Conservation (phyloP, 2,797 vertebrate species). For the Gymnocypris eckloni region DNA sequence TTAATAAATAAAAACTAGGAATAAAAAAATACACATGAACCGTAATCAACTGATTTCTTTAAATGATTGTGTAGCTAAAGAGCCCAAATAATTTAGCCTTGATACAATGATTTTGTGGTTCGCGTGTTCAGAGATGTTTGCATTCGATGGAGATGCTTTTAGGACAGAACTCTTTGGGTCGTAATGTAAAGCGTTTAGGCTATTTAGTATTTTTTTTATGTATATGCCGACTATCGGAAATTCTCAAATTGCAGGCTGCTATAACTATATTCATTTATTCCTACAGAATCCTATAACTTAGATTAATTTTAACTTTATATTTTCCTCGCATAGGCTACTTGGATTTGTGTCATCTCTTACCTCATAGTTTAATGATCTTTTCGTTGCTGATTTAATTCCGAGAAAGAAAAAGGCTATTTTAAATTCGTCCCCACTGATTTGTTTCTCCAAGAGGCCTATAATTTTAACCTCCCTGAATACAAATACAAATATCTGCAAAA, state of each 20-base stretch:
- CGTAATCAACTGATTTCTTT: background rate
- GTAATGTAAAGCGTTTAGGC: background rate
- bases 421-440: slow-evolving; percentile 6
- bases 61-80: background rate
- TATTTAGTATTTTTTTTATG: too few species aligned
- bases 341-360: slow-evolving; percentile 7
- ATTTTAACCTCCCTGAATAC: background rate
- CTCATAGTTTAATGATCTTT: slow-evolving; percentile 21
- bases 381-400: slow-evolving; percentile 2
- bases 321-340: background rate
- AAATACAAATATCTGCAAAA: background rate
- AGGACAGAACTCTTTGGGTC: background rate
- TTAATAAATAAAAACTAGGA: background rate
- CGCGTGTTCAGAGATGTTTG: background rate
- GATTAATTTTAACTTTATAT: background rate
- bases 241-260: background rate
- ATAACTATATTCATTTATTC: background rate
- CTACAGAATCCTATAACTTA: background rate
- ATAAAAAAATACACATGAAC: background rate
- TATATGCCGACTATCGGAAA: background rate
- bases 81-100: background rate
- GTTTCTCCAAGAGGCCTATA: background rate
- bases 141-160: background rate
- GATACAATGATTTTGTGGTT: background rate
- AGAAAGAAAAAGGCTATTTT: background rate